These are phyloP conservation scores for Oceanodroma leucorhoa DNA, from an alignment of 2,797 vertebrate species.

Conservation along the genomic window DNA sequence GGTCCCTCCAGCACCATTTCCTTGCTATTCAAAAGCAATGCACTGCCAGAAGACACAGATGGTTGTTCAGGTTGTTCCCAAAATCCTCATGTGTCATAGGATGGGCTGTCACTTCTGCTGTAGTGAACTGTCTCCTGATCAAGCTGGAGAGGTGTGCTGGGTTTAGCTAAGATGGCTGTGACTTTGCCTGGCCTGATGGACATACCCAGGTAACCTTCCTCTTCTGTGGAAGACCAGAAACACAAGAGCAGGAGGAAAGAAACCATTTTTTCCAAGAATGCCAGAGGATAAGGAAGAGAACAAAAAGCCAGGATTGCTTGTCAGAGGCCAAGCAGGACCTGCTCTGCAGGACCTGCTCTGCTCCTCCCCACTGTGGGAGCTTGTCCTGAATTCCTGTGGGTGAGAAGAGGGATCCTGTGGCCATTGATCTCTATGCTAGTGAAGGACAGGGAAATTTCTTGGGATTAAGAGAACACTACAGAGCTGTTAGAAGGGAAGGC, in stretches of 20 bases:
- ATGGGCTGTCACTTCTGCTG: background rate
- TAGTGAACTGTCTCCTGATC: background rate
- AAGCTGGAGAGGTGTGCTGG: background rate
- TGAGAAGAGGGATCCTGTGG: background rate
- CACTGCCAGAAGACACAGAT: background rate
- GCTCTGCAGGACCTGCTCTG: background rate
- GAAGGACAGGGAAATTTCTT: background rate
- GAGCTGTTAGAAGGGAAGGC: background rate
- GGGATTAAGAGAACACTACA: background rate
- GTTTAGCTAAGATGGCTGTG: background rate
- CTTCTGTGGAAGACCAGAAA: background rate
- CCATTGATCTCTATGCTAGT: background rate
- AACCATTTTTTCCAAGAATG: background rate
- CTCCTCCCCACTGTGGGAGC: rapidly evolving
- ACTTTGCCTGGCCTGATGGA: background rate
- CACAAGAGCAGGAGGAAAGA: background rate
- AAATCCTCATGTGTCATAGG: background rate
- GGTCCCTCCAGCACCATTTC: background rate
- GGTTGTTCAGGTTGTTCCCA: background rate
- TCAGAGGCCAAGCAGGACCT: background rate
- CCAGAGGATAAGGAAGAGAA: background rate
- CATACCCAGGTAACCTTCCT: background rate
- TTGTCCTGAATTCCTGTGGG: background rate
- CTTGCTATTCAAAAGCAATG: background rate
- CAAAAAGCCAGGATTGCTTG: background rate